These are phyloP conservation scores for Xenops minutus DNA, from an alignment of 2,797 vertebrate genomes.

Conservation along the genomic window DNA sequence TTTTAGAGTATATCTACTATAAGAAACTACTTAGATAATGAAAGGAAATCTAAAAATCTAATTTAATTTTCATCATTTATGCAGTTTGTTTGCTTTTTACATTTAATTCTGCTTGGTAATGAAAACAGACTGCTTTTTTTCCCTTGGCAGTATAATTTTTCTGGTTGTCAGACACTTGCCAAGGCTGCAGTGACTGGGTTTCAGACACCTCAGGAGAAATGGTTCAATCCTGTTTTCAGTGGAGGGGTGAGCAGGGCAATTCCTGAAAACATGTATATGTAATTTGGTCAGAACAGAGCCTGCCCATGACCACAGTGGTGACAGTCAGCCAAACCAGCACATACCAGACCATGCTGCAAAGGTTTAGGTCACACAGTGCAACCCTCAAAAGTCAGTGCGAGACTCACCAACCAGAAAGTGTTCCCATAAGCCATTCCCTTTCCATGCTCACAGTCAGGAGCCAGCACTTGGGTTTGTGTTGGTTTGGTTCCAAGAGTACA, in stretches of 20 bases:
- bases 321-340: background rate
- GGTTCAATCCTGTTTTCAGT: background rate
- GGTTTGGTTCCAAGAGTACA: background rate
- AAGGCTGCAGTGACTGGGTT: background rate
- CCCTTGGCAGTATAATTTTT: background rate
- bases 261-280: background rate
- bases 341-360: background rate
- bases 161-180: background rate
- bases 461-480: background rate
- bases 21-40: conserved; percentile 21
- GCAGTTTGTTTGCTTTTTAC: background rate
- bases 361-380: background rate
- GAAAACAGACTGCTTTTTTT: background rate
- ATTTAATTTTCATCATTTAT: conserved; percentile 42
- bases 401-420: background rate
- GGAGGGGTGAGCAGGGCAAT: background rate
- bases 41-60: conserved; percentile 23
- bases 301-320: fast-evolving
- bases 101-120: conserved; percentile 41
- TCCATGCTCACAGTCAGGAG: background rate
- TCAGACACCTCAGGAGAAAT: background rate
- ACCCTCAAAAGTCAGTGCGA: background rate
- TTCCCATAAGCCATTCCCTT: background rate
- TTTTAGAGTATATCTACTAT: conserved; percentile 21
- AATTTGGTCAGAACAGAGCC: background rate